These are phyloP conservation scores for Simalia tracyae DNA, from an alignment of 2,797 vertebrate genomes.

Conservation along the genomic window DNA sequence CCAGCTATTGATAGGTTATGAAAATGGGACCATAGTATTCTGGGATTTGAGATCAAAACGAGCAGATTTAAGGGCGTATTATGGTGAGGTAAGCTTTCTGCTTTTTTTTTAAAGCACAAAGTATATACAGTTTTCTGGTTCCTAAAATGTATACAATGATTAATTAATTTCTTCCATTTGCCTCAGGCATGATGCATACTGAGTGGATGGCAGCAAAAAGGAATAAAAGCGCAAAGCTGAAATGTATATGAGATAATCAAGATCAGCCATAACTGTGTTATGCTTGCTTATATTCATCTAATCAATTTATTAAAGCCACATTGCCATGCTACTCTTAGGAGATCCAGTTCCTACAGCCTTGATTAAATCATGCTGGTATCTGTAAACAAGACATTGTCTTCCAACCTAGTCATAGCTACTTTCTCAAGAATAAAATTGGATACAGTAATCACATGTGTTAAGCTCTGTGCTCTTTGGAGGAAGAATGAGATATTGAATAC, in stretches of 20 bases:
- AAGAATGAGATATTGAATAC: background rate
- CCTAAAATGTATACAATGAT: background rate
- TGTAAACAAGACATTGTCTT: background rate
- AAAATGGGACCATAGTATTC: constrained; percentile 93
- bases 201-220: background rate
- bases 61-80: constrained; percentile 93
- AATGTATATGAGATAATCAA: background rate
- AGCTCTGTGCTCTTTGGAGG: background rate
- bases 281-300: background rate
- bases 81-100: constrained; percentile 89
- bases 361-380: background rate
- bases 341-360: background rate
- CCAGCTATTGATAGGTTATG: constrained; percentile 94
- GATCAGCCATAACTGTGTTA: background rate
- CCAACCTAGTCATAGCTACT: background rate
- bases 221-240: background rate
- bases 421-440: background rate
- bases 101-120: constrained; percentile 16
- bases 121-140: background rate
- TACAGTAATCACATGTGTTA: background rate
- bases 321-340: background rate
- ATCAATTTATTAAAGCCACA: background rate
- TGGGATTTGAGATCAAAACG: constrained; percentile 95
- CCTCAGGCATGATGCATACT: background rate
- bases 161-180: background rate